Evolutionary conservation across 2,797 vertebrate species (phyloP), one percentile per base, ranked within the genome.

Genomic region (Chloroceryle amazona): DNA sequence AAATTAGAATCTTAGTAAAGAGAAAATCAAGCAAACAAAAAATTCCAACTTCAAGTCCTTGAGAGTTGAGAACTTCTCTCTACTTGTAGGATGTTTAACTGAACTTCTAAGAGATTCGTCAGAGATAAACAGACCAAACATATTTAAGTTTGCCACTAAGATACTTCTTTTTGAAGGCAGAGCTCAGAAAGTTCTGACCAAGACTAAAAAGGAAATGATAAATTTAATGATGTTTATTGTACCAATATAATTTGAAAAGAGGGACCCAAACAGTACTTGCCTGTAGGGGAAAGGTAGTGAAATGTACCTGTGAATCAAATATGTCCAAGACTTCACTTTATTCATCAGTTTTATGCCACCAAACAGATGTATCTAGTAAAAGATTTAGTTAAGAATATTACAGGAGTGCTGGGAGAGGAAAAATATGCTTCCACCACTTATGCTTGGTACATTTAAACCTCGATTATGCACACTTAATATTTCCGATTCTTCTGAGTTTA

Each of bases 61-160:
- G 72, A 90, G 67, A 76, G 22, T 20, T 88, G 68, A 47, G 33
- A 80, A 79, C 67, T 78, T 88, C 41, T 80, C 39, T 68, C 10
- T 95, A 88, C 92, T 81, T 96, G 72, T 61, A 74, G 39, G 62
- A 51, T 44, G 41, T 95, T 89, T 89, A 93, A 92, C 68, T 89
- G 60, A 92, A 94, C 88, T 95, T 95, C 67, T 92, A 87, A 95
- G 75, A 94, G 76, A 75, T 93, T 88, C 47, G 84, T 93, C 57
- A 75, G 73, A 57, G 90, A 79, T 95, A 51, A 93, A 46, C 63
- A 94, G 63, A 58, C 52, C 37, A 91, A 94, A 81, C 4, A 3
- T 68, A 95, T 91, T 79, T 78, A 18, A 66, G 60, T 90, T 94
- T 95, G 65, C 79, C 58, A 90, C 29, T 55, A 62, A 44, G 11